These are phyloP conservation scores for Chamaea fasciata DNA, from an alignment of 2,113 vertebrate genomes.

Conservation along the genomic window DNA sequence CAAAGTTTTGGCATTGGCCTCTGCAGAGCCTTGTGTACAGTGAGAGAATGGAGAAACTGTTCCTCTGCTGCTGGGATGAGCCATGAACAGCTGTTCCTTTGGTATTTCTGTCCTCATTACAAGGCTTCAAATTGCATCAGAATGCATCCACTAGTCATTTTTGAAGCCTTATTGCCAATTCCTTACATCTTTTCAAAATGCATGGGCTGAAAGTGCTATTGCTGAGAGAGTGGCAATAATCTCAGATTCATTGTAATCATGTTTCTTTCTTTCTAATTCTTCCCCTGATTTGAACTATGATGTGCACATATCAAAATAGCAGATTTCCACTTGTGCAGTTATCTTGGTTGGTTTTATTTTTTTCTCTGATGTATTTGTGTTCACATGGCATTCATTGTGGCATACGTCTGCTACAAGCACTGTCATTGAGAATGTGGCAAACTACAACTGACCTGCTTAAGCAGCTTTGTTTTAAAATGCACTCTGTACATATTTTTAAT, in stretches of 20 bases:
- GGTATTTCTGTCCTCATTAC: constrained; percentile 14
- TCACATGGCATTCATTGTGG: background rate
- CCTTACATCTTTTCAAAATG: background rate
- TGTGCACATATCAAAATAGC: background rate
- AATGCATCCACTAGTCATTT: background rate
- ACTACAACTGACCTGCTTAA: background rate
- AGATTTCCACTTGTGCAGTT: background rate
- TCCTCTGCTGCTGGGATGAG: background rate
- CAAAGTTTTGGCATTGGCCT: background rate
- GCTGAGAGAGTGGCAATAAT: background rate
- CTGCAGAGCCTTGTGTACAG: background rate
- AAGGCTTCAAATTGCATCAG: constrained; percentile 2
- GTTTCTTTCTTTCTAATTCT: background rate
- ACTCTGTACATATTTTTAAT: background rate
- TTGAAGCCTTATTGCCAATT: background rate
- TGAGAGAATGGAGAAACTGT: background rate
- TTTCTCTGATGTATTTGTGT: background rate
- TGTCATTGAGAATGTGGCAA: background rate
- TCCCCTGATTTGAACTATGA: background rate
- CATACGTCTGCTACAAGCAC: background rate
- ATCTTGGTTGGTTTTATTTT: background rate
- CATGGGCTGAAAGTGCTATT: background rate
- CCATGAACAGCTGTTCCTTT: background rate
- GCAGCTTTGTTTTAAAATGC: background rate
- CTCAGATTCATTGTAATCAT: background rate